A percentile compares a stretch with the other conserved stretches of the same genome.
phyloP scores from a whole-genome alignment of 92 coral and sea anemone genomes.

The Heliopora coerulea region DNA sequence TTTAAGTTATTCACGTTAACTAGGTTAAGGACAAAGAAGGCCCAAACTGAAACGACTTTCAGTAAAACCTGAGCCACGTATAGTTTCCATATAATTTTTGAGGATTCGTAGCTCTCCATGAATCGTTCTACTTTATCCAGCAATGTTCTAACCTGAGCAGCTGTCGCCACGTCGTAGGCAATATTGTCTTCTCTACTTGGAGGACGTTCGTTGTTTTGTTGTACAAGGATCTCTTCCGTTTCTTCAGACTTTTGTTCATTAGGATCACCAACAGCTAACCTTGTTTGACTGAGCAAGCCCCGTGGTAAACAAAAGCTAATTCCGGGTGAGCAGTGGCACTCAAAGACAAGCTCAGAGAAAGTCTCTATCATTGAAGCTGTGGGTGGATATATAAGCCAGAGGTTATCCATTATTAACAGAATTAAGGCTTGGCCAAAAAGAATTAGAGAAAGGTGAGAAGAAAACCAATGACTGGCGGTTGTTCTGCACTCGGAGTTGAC shows the following conservation, averaged over 20 bases:
- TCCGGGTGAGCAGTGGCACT: conserved; percentile 47
- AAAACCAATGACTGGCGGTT: conserved; percentile 49
- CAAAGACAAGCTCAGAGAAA: conserved; percentile 50
- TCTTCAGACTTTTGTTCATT: background rate
- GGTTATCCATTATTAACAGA: conserved; percentile 49
- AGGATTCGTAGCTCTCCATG: too few relatives aligned
- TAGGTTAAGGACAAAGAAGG: conserved; percentile 7
- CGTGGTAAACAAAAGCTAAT: too few relatives aligned
- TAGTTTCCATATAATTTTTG: background rate
- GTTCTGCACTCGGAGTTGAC: conserved; percentile 54
- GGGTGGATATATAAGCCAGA: conserved; percentile 55
- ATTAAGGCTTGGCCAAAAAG: conserved; percentile 45
- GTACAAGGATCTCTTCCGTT: background rate
- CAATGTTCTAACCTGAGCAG: conserved; percentile 42
- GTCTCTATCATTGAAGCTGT: conserved; percentile 50
- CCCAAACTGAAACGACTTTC: background rate
- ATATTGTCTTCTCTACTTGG: background rate
- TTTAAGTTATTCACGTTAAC: background rate
- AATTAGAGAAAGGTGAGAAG: conserved; percentile 44
- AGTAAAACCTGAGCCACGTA: conserved; percentile 25
- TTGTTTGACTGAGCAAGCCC: conserved; percentile 17
- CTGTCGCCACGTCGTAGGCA: conserved; percentile 44
- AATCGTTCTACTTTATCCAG: conserved; percentile 40
- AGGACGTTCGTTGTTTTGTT: background rate
- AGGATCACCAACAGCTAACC: background rate